Percentiles rank a stretch among this genome's conserved stretches.
These are phyloP conservation scores for Elephantulus edwardii DNA, from an alignment of 2,113 vertebrate species.

Conservation along the genomic window DNA sequence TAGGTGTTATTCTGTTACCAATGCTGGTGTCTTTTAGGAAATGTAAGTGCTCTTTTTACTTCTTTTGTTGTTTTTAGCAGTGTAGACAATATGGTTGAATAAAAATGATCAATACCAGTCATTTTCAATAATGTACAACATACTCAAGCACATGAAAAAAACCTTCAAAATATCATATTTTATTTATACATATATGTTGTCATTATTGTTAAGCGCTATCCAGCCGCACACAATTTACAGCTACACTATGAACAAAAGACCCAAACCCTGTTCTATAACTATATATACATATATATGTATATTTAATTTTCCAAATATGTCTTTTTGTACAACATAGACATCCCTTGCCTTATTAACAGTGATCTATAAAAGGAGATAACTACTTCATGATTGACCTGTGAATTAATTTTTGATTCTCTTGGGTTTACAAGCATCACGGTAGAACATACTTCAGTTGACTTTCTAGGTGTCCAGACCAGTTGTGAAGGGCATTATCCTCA, in stretches of 20 bases:
- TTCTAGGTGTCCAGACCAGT: background rate
- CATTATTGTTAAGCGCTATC: too few species aligned
- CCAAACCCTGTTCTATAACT: too few species aligned
- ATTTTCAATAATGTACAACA: background rate
- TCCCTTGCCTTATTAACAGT: background rate
- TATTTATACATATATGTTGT: background rate
- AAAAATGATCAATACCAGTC: background rate
- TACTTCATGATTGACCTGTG: background rate
- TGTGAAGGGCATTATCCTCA: background rate
- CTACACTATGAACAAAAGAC: too few species aligned
- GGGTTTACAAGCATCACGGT: background rate
- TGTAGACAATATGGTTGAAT: too few species aligned
- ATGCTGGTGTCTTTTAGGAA: too few species aligned
- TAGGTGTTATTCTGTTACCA: too few species aligned
- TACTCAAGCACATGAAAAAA: background rate
- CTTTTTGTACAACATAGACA: background rate
- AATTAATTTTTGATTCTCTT: background rate
- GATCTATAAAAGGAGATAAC: background rate
- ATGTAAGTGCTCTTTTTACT: too few species aligned
- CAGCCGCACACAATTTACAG: too few species aligned
- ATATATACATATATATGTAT: background rate
- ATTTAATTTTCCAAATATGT: background rate
- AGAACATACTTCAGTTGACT: too few species aligned
- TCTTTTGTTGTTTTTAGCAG: too few species aligned
- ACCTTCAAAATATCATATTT: conserved; percentile 7